Conservation (phyloP, 2,797 vertebrate species). For the Darevskia nairensis region DNA sequence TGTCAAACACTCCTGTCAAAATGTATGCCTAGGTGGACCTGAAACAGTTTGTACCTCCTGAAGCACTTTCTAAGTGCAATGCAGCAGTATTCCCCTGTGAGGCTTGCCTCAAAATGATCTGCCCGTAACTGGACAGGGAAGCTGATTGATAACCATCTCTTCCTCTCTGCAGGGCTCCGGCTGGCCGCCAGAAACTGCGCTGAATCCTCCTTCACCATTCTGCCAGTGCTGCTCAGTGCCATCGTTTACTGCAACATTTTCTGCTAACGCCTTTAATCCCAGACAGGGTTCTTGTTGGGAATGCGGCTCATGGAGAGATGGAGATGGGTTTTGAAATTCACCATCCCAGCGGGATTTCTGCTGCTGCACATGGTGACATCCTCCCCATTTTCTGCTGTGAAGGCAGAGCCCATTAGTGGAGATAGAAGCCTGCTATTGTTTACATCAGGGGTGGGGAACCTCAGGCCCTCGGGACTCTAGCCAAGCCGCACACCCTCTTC, state of each 20-base stretch:
- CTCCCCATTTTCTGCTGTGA: too few relatives aligned
- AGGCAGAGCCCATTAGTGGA: not conserved
- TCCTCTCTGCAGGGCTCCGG: not conserved
- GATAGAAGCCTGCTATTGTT: too few relatives aligned
- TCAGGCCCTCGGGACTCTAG: too few relatives aligned
- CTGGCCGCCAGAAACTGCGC: not conserved
- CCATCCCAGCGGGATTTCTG: not conserved
- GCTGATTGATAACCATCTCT: not conserved
- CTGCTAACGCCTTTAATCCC: not conserved
- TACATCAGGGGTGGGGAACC: too few relatives aligned
- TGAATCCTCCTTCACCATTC: not conserved
- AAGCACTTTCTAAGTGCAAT: not conserved
- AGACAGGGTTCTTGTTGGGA: not conserved
- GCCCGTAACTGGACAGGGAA: not conserved
- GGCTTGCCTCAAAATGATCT: not conserved
- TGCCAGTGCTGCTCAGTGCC: not conserved
- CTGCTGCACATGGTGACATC: too few relatives aligned
- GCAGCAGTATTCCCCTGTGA: not conserved
- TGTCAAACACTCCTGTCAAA: not conserved
- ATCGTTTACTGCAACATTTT: not conserved
- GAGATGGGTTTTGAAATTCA: not conserved
- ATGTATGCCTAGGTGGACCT: too few relatives aligned
- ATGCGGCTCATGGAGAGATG: not conserved
- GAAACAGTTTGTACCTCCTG: not conserved
- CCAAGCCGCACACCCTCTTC: too few relatives aligned